Conservation (phyloP, 2,113 vertebrate species). For the Dolichotis patagonum region DNA sequence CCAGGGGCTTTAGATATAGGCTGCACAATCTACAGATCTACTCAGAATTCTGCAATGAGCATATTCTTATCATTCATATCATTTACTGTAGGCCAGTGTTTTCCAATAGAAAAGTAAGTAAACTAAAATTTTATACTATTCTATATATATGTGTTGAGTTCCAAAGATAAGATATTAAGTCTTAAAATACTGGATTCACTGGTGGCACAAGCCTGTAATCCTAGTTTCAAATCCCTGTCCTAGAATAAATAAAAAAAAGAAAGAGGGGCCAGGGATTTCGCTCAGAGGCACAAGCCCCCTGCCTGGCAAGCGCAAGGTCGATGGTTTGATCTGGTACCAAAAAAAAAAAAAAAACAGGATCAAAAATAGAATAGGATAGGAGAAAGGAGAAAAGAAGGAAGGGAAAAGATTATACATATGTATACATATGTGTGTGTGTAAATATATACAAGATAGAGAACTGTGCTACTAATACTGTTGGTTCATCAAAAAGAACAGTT, state of each 20-base stretch:
- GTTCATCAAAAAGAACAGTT: too few species aligned
- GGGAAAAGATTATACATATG: too few species aligned
- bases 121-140: constrained; percentile 4
- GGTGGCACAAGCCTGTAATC: not conserved
- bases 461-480: too few species aligned
- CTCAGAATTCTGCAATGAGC: not conserved
- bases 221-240: not conserved
- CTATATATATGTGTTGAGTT: not conserved
- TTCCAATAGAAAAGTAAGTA: constrained; percentile 2
- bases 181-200: constrained; percentile 22
- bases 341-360: not conserved
- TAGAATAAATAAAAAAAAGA: not conserved
- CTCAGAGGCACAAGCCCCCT: too few species aligned
- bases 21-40: not conserved
- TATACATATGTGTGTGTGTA: too few species aligned
- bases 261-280: not conserved
- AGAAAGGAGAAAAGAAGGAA: too few species aligned
- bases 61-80: not conserved
- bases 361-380: not conserved
- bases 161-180: not conserved
- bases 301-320: too few species aligned
- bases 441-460: too few species aligned
- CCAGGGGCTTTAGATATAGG: constrained; percentile 17
- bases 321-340: not conserved
- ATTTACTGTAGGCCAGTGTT: not conserved